These are phyloP conservation scores for Sorex araneus DNA, from an alignment of 2,113 vertebrate species.

Conservation along the genomic window DNA sequence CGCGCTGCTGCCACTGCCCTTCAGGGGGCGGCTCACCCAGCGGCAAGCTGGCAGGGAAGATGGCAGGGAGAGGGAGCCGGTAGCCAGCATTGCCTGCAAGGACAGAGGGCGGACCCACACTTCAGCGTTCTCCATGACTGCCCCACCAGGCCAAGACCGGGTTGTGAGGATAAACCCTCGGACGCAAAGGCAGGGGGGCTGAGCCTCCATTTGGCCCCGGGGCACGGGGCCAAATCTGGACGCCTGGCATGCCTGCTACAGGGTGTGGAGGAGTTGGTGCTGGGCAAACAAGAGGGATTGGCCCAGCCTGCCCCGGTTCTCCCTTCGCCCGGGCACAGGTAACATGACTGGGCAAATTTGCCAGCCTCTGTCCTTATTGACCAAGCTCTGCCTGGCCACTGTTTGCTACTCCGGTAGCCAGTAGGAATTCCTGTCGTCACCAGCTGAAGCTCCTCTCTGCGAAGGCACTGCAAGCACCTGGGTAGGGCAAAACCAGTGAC, in stretches of 20 bases:
- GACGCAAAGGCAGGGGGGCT: conserved; percentile 1
- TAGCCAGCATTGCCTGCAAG: conserved; percentile 91
- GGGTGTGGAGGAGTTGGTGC: neutral
- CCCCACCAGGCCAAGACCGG: neutral
- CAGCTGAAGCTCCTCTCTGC: conserved; percentile 62
- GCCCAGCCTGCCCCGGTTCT: neutral
- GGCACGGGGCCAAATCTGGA: conserved; percentile 47
- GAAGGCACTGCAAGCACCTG: conserved; percentile 40
- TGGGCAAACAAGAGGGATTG: neutral
- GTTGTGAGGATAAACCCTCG: neutral
- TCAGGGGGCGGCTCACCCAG: conserved; percentile 87
- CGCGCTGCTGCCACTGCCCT: conserved; percentile 88
- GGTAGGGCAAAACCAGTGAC: conserved; percentile 13
- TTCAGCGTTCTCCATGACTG: conserved; percentile 52
- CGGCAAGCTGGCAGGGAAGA: conserved; percentile 85
- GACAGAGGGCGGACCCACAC: conserved; percentile 77
- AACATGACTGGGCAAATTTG: neutral
- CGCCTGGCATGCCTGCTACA: conserved; percentile 37
- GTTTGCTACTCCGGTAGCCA: conserved; percentile 32
- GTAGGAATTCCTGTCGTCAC: conserved; percentile 47
- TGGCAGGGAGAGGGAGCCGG: conserved; percentile 89
- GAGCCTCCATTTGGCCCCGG: conserved; percentile 20
- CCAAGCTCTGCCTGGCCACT: conserved; percentile 50
- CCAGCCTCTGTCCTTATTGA: conserved; percentile 60
- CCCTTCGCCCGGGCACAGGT: conserved; percentile 3